Evolutionary conservation across 2,113 vertebrate genomes (phyloP).

Genomic region (Panthera tigris): DNA sequence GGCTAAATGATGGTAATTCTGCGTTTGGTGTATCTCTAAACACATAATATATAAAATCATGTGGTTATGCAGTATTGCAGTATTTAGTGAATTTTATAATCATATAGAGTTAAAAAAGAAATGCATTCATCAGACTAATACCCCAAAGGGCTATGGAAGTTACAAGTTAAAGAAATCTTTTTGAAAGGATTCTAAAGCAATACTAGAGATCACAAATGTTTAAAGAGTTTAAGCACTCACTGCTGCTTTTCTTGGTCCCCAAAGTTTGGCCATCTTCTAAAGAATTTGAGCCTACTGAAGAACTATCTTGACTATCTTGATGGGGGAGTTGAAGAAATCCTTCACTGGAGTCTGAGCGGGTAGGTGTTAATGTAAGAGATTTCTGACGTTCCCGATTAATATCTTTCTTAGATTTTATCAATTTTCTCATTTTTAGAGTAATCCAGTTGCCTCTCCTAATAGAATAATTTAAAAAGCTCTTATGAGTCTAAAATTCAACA

Average conservation of each 20-base stretch:
- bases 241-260: constrained; percentile 94
- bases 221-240: constrained; percentile 89
- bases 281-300: constrained; percentile 97
- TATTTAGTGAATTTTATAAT: constrained; percentile 34
- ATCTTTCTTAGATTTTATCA: constrained; percentile 96
- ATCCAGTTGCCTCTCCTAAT: constrained; percentile 98
- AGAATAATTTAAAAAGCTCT: constrained; percentile 62
- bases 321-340: constrained; percentile 92
- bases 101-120: constrained; percentile 44
- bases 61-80: background rate
- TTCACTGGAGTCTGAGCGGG: constrained; percentile 93
- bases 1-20: background rate
- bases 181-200: constrained; percentile 46
- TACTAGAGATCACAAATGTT: background rate
- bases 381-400: constrained; percentile 93
- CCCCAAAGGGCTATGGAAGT: constrained; percentile 1
- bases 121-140: constrained; percentile 26
- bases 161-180: constrained; percentile 13
- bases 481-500: constrained; percentile 49
- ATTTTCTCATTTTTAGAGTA: constrained; percentile 97
- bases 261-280: constrained; percentile 93
- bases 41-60: constrained; percentile 20
- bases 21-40: background rate
- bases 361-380: constrained; percentile 92
- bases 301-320: constrained; percentile 97